Evolutionary conservation across 2,113 vertebrate species (phyloP).

Genomic region (Meriones unguiculatus): DNA sequence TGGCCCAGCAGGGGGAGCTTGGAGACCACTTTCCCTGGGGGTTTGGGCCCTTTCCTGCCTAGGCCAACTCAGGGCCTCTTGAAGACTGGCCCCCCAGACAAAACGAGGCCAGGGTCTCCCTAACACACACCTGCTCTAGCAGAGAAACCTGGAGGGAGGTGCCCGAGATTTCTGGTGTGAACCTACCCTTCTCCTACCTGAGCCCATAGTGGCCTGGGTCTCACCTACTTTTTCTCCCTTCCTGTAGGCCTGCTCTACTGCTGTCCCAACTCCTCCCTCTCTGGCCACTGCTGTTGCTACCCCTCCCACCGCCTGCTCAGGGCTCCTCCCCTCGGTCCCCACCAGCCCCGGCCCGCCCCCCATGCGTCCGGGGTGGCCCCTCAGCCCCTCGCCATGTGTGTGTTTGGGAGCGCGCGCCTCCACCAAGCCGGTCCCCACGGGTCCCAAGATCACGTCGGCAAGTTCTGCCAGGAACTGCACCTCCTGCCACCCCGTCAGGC

Average conservation of each 20-base stretch:
- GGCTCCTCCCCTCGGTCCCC: constrained; percentile 82
- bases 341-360: constrained; percentile 82
- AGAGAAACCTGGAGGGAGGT: constrained; percentile 13
- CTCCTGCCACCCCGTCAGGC: constrained; percentile 87
- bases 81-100: background rate
- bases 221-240: constrained; percentile 45
- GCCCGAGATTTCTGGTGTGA: background rate
- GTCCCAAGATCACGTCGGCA: constrained; percentile 85
- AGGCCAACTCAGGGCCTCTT: background rate
- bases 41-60: constrained; percentile 19
- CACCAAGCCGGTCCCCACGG: constrained; percentile 82
- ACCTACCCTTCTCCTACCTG: background rate
- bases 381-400: constrained; percentile 83
- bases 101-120: background rate
- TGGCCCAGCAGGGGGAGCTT: constrained; percentile 49
- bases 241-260: constrained; percentile 79
- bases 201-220: background rate
- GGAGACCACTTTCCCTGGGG: background rate
- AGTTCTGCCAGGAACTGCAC: constrained; percentile 74
- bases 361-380: constrained; percentile 87
- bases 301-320: constrained; percentile 79
- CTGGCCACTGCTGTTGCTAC: constrained; percentile 86
- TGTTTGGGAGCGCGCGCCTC: constrained; percentile 87
- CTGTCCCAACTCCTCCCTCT: constrained; percentile 85
- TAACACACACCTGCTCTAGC: background rate